These are phyloP conservation scores for Choristoneura fumiferana DNA, from an alignment of 1,140 invertebrate species.

Conservation along the genomic window DNA sequence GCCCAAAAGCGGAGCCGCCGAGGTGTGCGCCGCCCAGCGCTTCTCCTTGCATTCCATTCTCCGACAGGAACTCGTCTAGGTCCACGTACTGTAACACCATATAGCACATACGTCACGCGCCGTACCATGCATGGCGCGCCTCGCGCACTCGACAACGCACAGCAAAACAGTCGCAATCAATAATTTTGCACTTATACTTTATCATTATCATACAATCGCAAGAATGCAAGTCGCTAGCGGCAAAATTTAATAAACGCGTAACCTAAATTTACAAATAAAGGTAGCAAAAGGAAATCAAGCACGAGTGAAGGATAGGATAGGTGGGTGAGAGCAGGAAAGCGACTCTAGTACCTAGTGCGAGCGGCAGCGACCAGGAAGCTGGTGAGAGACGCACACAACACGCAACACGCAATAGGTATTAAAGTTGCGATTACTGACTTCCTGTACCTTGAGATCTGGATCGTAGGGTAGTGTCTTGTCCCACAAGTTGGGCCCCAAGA, in stretches of 20 bases:
- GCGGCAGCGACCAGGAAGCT: slow-evolving; percentile 40
- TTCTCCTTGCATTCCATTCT: slow-evolving; percentile 93
- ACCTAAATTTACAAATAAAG: neutral
- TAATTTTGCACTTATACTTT: neutral
- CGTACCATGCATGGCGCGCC: slow-evolving; percentile 20
- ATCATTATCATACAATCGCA: slow-evolving; percentile 19
- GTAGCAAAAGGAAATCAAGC: slow-evolving; percentile 22
- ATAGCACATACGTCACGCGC: slow-evolving; percentile 28
- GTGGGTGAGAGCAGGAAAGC: slow-evolving; percentile 23
- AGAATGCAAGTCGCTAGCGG: slow-evolving; percentile 22
- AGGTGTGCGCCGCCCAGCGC: slow-evolving; percentile 82
- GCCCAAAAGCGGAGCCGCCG: slow-evolving; percentile 77
- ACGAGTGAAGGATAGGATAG: neutral
- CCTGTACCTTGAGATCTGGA: slow-evolving; percentile 95
- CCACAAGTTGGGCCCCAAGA: slow-evolving; percentile 96
- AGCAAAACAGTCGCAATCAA: slow-evolving; percentile 6
- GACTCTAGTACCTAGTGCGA: slow-evolving; percentile 67
- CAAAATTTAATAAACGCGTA: neutral
- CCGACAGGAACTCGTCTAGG: slow-evolving; percentile 96
- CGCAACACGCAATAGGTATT: slow-evolving; percentile 72
- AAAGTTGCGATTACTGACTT: slow-evolving; percentile 80
- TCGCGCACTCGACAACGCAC: slow-evolving; percentile 16
- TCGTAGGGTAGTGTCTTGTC: slow-evolving; percentile 94
- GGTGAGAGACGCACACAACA: slow-evolving; percentile 51
- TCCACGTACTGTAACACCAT: slow-evolving; percentile 91